These are phyloP conservation scores for Microplitis mediator DNA, from an alignment of 1,140 invertebrate genomes.

Conservation along the genomic window DNA sequence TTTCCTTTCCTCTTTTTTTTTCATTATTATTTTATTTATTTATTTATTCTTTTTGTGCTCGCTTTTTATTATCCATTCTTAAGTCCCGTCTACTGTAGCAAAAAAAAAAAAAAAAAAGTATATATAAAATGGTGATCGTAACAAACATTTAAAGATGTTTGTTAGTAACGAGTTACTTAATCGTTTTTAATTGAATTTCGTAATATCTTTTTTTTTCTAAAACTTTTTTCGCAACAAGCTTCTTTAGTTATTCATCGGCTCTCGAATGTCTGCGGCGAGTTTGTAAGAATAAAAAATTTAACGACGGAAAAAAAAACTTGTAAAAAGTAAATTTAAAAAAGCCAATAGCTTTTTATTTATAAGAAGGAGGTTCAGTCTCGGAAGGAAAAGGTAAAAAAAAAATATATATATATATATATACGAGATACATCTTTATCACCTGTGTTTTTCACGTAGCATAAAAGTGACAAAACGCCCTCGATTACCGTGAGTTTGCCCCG, in stretches of 20 bases:
- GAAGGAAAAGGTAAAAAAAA: not conserved
- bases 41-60: too few species aligned
- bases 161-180: slow-evolving; percentile 26
- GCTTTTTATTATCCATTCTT: not conserved
- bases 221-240: not conserved
- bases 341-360: not conserved
- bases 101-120: not conserved
- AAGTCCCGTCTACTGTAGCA: not conserved
- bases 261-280: too few species aligned
- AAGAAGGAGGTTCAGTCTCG: not conserved
- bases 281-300: not conserved
- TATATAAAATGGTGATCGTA: not conserved
- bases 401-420: not conserved
- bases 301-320: not conserved
- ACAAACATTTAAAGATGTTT: slow-evolving; percentile 20
- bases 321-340: not conserved
- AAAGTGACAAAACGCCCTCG: slow-evolving; percentile 51
- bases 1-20: not conserved
- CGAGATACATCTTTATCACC: slow-evolving; percentile 11
- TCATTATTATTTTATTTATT: not conserved
- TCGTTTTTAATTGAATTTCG: slow-evolving; percentile 35
- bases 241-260: not conserved
- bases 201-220: slow-evolving; percentile 15
- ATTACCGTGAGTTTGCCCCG: slow-evolving; percentile 43
- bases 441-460: slow-evolving; percentile 34